Percentiles rank a stretch among this genome's conserved stretches.
Evolutionary conservation across 2,888 invertebrate genomes (phyloP).

Genomic region (Micoletzkya japonica): DNA sequence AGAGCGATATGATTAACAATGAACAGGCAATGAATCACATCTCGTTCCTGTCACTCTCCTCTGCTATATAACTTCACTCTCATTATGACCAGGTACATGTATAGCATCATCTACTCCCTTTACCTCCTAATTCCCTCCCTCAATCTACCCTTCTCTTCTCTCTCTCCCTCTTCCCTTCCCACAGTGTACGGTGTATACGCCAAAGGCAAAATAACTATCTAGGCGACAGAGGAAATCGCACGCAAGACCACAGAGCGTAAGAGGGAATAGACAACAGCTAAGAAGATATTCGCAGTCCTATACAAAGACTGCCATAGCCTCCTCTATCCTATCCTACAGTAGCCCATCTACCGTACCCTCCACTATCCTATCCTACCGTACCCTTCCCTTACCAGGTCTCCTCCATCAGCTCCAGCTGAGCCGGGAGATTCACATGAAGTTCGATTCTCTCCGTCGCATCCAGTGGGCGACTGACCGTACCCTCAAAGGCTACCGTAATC

Average conservation of each 20-base stretch:
- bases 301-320: not conserved
- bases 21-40: not conserved
- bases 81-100: not conserved
- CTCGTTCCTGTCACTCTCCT: not conserved
- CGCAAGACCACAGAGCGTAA: not conserved
- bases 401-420: conserved; percentile 12
- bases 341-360: not conserved
- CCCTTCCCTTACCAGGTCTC: conserved; percentile 1
- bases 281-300: not conserved
- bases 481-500: conserved; percentile 3
- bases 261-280: not conserved
- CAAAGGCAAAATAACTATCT: not conserved
- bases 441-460: conserved; percentile 27
- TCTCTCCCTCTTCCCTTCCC: conserved; percentile 4
- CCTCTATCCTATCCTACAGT: not conserved
- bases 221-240: not conserved
- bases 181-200: not conserved
- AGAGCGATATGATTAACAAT: not conserved
- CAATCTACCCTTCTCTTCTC: not conserved
- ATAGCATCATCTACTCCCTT: not conserved
- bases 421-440: conserved; percentile 26
- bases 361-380: not conserved
- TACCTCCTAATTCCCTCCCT: not conserved
- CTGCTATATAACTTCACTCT: not conserved
- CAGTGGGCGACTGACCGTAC: conserved; percentile 21